Percentiles rank a stretch among this genome's conserved stretches.
phyloP scores from a whole-genome alignment of 2,113 vertebrate species.

The Noturus placidus region DNA sequence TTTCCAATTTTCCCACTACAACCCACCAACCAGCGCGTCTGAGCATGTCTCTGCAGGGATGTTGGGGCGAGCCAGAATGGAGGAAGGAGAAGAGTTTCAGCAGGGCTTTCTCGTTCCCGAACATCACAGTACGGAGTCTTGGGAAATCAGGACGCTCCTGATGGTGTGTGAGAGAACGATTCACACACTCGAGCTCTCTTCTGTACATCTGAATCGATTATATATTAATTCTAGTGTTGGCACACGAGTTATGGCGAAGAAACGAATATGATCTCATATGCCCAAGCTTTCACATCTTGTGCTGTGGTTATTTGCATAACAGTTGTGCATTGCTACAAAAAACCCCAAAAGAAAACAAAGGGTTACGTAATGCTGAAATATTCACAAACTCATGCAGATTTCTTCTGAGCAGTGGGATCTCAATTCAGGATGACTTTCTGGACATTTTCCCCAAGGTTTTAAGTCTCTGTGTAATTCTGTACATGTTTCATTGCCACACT shows the following conservation, averaged over 20 bases:
- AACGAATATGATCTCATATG: background rate
- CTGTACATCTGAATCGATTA: constrained; percentile 44
- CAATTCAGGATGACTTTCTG: constrained; percentile 7
- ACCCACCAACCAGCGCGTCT: constrained; percentile 50
- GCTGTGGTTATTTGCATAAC: constrained; percentile 2
- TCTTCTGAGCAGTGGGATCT: background rate
- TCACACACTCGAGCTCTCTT: constrained; percentile 31
- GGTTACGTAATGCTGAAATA: constrained; percentile 18
- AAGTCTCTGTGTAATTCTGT: background rate
- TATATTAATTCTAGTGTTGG: constrained; percentile 31
- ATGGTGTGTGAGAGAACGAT: constrained; percentile 45
- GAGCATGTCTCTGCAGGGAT: constrained; percentile 39
- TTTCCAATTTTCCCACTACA: constrained; percentile 69
- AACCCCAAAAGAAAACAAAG: background rate
- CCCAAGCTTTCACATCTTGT: background rate
- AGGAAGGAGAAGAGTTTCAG: constrained; percentile 27
- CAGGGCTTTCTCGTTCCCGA: background rate
- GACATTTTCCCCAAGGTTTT: constrained; percentile 14
- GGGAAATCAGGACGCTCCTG: background rate
- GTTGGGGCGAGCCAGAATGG: constrained; percentile 57
- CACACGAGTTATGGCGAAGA: background rate
- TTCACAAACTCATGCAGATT: background rate
- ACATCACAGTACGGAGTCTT: background rate
- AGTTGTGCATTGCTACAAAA: background rate
- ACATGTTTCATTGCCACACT: constrained; percentile 30